Percentiles rank a stretch among this genome's conserved stretches.
These are phyloP conservation scores for Dicerorhinus sumatrensis DNA, from an alignment of 2,113 vertebrate genomes.

Conservation along the genomic window DNA sequence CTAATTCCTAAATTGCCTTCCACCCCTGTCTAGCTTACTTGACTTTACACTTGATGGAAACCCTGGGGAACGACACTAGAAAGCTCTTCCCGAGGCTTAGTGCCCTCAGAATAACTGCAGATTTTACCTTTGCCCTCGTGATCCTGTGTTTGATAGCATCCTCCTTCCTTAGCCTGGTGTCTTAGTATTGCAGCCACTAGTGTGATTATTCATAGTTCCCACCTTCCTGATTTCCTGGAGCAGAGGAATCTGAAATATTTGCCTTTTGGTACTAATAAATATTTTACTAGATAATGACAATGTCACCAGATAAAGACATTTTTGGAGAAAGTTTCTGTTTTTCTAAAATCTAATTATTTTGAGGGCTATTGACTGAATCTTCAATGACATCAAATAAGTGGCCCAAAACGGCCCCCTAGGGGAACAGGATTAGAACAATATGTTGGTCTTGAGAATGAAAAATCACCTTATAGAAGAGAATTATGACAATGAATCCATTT, in stretches of 20 bases:
- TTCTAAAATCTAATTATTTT: background rate
- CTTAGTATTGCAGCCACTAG: background rate
- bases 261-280: slow-evolving; percentile 32
- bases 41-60: background rate
- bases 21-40: background rate
- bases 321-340: background rate
- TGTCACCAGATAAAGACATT: slow-evolving; percentile 9
- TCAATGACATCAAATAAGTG: slow-evolving; percentile 18
- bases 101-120: background rate
- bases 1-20: background rate
- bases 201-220: background rate
- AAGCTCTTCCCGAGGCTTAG: background rate
- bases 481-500: background rate
- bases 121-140: background rate
- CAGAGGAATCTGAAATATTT: background rate
- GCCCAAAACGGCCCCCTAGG: background rate
- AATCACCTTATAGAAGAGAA: slow-evolving; percentile 48
- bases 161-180: background rate
- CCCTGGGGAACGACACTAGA: background rate
- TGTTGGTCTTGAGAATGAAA: slow-evolving; percentile 26
- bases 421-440: background rate
- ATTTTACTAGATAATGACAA: slow-evolving; percentile 16
- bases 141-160: background rate
- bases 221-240: background rate
- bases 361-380: background rate